Base-by-base conservation (phyloP, 2,113 vertebrate species). In the Halichoeres trimaculatus region DNA sequence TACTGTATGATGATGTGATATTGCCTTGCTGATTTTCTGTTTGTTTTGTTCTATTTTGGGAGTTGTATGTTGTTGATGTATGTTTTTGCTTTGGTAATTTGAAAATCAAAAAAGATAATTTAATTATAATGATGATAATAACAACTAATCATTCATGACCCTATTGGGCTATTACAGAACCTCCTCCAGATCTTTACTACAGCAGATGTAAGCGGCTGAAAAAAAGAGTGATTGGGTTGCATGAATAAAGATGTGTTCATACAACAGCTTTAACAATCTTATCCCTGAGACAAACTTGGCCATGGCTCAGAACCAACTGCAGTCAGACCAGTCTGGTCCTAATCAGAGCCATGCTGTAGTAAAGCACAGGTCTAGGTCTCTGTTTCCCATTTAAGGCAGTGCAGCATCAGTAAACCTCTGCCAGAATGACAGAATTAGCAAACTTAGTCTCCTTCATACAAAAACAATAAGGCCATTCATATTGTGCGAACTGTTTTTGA, bases 361-460 rank as follows among this genome's bases (percentile, higher is more conserved):
- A 88, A 89, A 92, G 90, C 84, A 76, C 82, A 88, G 74, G 76
- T 85, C 81, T 89, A 81, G 78, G 74, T 87, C 78, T 93, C 81
- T 89, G 83, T 88, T 94, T 92, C 74, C 93, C 93, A 93, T 94
- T 92, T 94, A 94, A 92, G 93, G 93, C 88, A 93, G 87, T 92
- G 86, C 67, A 85, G 78, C 78, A 41, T 84, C 81, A 68, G 74
- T 68, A 76, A 76, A 88, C 69, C 10, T 84, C 80, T 89, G 86
- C 86, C 90, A 90, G 80, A 89, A 84, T 84, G 66, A 89, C 87
- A 80, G 53, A 81, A 88, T 82, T 61, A 56, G 70, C 65, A 84
- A 80, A 74, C 86, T 81, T 80, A 79, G 80, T 81, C 72, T 80
- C 63, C 16, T 80, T 85, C 81, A 77, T 86, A 70, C 81, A 87